phyloP scores from a whole-genome alignment of 2,797 vertebrate genomes.

The Silurus aristotelis region DNA sequence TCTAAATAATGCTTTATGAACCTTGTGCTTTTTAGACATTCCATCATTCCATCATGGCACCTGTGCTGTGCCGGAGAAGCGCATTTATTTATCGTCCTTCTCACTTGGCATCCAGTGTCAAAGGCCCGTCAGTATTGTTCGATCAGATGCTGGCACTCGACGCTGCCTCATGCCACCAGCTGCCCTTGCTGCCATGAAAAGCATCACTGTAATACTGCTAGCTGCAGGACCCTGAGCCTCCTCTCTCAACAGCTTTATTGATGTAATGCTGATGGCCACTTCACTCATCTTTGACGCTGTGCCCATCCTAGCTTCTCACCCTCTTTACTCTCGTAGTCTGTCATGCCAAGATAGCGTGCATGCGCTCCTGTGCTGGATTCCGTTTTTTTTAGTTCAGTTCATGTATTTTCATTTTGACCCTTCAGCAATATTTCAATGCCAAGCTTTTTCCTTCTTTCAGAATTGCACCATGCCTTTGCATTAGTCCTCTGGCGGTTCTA shows the following conservation, averaged over 20 bases:
- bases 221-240: slow-evolving; percentile 30
- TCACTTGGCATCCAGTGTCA: slow-evolving; percentile 34
- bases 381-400: slow-evolving; percentile 25
- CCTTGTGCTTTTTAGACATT: not conserved
- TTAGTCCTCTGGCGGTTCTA: not conserved
- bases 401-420: slow-evolving; percentile 4
- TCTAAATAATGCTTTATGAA: not conserved
- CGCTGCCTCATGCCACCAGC: slow-evolving; percentile 42
- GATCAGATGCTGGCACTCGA: slow-evolving; percentile 54
- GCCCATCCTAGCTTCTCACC: not conserved
- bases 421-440: not conserved
- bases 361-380: slow-evolving; percentile 15
- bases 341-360: slow-evolving; percentile 20
- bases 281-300: not conserved
- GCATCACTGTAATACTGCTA: slow-evolving; percentile 29
- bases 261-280: slow-evolving; percentile 28
- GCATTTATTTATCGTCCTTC: slow-evolving; percentile 29
- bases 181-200: slow-evolving; percentile 45
- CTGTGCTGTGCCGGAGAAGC: not conserved
- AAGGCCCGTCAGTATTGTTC: slow-evolving; percentile 49
- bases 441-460: not conserved
- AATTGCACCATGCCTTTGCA: not conserved
- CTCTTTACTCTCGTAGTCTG: slow-evolving; percentile 18
- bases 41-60: slow-evolving; percentile 33
- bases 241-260: slow-evolving; percentile 48